phyloP scores from a whole-genome alignment of 2,888 invertebrate genomes.

The Carterocephalus palaemon region DNA sequence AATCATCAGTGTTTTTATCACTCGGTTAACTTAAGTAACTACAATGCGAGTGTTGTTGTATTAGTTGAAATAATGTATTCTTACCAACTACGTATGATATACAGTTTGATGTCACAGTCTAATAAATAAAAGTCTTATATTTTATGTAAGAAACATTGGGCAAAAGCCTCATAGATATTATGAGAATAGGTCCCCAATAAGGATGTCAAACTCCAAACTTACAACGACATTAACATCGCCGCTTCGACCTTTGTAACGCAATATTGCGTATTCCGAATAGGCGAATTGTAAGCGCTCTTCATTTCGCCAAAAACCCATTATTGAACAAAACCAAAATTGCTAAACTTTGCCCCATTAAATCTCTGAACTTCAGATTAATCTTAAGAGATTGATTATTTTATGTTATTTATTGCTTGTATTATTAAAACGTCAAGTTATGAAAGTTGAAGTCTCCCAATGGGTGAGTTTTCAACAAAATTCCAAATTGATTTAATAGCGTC shows the following conservation, averaged over 20 bases:
- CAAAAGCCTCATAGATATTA: too few species aligned
- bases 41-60: too few species aligned
- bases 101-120: too few species aligned
- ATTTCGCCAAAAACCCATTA: slow-evolving; percentile 58
- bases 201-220: slow-evolving; percentile 22
- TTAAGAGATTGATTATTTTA: slow-evolving; percentile 40
- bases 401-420: slow-evolving; percentile 42
- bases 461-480: too few species aligned
- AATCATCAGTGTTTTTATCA: too few species aligned
- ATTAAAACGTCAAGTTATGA: slow-evolving; percentile 27
- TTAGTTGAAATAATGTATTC: too few species aligned
- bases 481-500: too few species aligned
- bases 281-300: slow-evolving; percentile 41
- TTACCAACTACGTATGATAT: too few species aligned
- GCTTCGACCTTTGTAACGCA: slow-evolving; percentile 17
- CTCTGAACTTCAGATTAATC: slow-evolving; percentile 40
- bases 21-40: too few species aligned
- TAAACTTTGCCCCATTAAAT: slow-evolving; percentile 54
- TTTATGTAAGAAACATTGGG: too few species aligned
- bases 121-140: too few species aligned
- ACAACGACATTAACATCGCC: slow-evolving; percentile 21
- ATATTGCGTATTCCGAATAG: slow-evolving; percentile 24
- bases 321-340: slow-evolving; percentile 52
- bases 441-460: slow-evolving; percentile 3
- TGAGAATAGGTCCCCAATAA: slow-evolving; percentile 16